These are phyloP conservation scores for Bombylius discolor DNA, from an alignment of 2,888 invertebrate genomes.

Conservation along the genomic window DNA sequence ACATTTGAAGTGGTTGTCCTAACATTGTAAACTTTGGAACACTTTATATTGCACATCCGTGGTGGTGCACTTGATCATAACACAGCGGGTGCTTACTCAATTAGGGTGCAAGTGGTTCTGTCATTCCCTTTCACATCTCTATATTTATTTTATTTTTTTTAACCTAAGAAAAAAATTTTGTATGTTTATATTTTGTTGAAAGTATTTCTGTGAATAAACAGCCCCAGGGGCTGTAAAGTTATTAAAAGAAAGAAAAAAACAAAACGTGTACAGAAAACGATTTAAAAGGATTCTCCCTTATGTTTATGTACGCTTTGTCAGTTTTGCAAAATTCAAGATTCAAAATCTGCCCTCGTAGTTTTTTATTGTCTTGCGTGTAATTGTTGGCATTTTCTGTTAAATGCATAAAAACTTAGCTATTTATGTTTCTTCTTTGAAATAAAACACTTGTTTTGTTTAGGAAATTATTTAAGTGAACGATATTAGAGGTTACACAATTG, in stretches of 20 bases:
- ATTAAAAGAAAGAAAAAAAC: too few species aligned
- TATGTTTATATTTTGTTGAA: too few species aligned
- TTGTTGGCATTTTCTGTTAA: slow-evolving; percentile 1
- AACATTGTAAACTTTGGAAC: slow-evolving; percentile 1
- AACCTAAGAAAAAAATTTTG: too few species aligned
- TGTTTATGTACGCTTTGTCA: background rate
- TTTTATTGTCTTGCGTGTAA: background rate
- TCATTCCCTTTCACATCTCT: slow-evolving; percentile 19
- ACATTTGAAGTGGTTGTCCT: slow-evolving; percentile 3
- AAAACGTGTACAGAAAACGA: too few species aligned
- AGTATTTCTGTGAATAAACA: too few species aligned
- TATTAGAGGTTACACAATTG: slow-evolving; percentile 15
- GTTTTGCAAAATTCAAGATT: too few species aligned
- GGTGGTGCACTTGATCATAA: background rate
- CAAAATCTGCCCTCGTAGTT: too few species aligned
- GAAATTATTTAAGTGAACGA: slow-evolving; percentile 16
- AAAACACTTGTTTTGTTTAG: slow-evolving; percentile 16
- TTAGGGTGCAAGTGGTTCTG: slow-evolving; percentile 19
- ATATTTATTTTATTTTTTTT: too few species aligned
- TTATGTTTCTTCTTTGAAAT: slow-evolving; percentile 9
- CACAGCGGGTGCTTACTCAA: slow-evolving; percentile 4
- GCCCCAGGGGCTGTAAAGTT: too few species aligned
- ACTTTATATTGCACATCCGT: background rate
- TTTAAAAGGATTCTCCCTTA: slow-evolving; percentile 8
- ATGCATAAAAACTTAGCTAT: background rate